Conservation (phyloP, 92 coral and sea anemone genomes). For the Epizoanthus rinbou region DNA sequence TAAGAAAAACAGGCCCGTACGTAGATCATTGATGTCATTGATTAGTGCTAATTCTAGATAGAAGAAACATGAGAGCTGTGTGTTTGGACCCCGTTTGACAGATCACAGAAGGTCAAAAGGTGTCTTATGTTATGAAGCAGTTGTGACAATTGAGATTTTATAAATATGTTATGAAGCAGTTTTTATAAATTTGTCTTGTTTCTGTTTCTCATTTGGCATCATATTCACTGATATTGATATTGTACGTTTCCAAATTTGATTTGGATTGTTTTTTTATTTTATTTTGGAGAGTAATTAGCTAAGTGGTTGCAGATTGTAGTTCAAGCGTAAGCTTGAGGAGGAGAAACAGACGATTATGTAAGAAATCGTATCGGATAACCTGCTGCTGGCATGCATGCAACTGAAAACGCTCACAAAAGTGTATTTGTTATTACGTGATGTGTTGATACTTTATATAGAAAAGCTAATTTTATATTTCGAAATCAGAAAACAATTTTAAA, state of each 20-base stretch:
- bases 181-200: not conserved
- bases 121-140: conserved; percentile 1
- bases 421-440: no score
- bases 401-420: no score
- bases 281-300: conserved; percentile 4
- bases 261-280: not conserved
- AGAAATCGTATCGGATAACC: no score
- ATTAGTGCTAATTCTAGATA: conserved; percentile 16
- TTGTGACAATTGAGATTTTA: not conserved
- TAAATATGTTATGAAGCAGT: not conserved
- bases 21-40: conserved; percentile 46
- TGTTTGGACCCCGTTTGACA: not conserved
- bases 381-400: no score
- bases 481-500: no score
- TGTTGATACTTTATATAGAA: no score
- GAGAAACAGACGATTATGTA: no score
- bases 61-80: not conserved
- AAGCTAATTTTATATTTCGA: no score
- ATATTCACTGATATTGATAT: no score
- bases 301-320: conserved; percentile 4
- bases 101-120: conserved; percentile 23
- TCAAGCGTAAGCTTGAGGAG: not conserved
- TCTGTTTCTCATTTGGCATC: not conserved
- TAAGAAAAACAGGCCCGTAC: conserved; percentile 38
- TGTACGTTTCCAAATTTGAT: not conserved